A percentile compares a stretch with the other conserved stretches of the same genome.
Conservation (phyloP, 1,140 invertebrate genomes). For the Meloidogyne exigua region DNA sequence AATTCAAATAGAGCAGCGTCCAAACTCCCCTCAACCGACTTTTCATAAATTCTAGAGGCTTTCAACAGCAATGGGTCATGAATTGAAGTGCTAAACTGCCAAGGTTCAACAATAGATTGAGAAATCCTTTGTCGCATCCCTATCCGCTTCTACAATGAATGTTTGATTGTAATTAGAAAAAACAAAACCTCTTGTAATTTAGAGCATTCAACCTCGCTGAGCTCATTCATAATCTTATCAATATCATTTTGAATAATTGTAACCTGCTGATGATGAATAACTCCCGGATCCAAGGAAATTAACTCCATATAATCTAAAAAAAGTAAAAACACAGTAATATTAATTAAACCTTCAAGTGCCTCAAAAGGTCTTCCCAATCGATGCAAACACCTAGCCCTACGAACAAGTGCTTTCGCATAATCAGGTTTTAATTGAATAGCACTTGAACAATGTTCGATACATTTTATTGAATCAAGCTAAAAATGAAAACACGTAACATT, state of each 20-base stretch:
- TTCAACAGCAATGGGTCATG: constrained; percentile 13
- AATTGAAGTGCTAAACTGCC: constrained; percentile 8
- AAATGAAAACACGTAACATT: neutral
- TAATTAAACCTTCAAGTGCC: neutral
- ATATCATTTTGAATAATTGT: constrained; percentile 6
- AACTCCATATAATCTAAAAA: constrained; percentile 16
- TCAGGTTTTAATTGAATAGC: constrained; percentile 17
- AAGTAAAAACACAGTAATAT: neutral
- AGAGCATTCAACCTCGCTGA: neutral
- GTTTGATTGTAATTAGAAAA: neutral
- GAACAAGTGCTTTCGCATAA: constrained; percentile 16
- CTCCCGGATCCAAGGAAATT: neutral
- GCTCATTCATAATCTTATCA: constrained; percentile 6
- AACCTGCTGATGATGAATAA: neutral
- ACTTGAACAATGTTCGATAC: constrained; percentile 10
- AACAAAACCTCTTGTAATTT: constrained; percentile 13
- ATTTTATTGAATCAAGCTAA: neutral
- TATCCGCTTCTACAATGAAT: neutral
- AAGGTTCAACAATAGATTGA: constrained; percentile 6
- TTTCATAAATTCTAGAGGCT: neutral
- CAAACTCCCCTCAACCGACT: neutral
- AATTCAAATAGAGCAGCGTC: constrained; percentile 4
- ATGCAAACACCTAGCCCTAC: constrained; percentile 3
- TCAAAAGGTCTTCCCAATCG: constrained; percentile 9
- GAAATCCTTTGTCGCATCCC: constrained; percentile 12